phyloP scores from a whole-genome alignment of 1,140 invertebrate genomes.

The Temnothorax nylanderi region DNA sequence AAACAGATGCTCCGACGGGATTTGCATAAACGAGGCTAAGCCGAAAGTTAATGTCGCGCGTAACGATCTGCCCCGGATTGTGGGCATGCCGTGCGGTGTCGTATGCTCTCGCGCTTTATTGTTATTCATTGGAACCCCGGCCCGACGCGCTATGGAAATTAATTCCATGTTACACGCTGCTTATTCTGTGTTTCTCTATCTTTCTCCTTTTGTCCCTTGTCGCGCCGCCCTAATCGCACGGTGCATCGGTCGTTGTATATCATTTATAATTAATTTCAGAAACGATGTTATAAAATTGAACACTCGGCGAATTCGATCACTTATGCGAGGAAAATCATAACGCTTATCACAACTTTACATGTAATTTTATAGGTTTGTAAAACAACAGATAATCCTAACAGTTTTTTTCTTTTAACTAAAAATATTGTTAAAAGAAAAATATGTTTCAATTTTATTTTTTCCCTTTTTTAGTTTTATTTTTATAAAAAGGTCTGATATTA shows the following conservation, averaged over 20 bases:
- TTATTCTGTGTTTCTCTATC: slow-evolving; percentile 19
- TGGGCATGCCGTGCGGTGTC: slow-evolving; percentile 57
- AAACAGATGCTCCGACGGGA: slow-evolving; percentile 80
- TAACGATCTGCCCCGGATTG: slow-evolving; percentile 71
- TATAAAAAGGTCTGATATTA: background rate
- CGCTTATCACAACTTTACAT: background rate
- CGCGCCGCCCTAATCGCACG: slow-evolving; percentile 9
- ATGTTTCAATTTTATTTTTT: background rate
- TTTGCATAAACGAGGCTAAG: slow-evolving; percentile 82
- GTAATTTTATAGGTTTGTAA: background rate
- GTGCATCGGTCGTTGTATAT: background rate
- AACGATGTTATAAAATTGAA: background rate
- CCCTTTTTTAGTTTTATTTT: background rate
- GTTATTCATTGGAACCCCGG: slow-evolving; percentile 76
- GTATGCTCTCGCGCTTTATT: slow-evolving; percentile 71
- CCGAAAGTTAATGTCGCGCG: slow-evolving; percentile 77
- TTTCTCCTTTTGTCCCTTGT: slow-evolving; percentile 9
- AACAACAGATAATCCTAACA: background rate
- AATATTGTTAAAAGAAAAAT: background rate
- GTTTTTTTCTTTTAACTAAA: background rate
- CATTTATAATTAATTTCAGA: slow-evolving; percentile 18
- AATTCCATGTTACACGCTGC: slow-evolving; percentile 67
- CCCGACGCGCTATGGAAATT: slow-evolving; percentile 72
- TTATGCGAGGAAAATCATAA: background rate
- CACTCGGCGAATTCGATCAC: background rate